A percentile compares a stretch with the other conserved stretches of the same genome.
Conservation (phyloP, 2,888 invertebrate species). For the Oscheius sp. region DNA sequence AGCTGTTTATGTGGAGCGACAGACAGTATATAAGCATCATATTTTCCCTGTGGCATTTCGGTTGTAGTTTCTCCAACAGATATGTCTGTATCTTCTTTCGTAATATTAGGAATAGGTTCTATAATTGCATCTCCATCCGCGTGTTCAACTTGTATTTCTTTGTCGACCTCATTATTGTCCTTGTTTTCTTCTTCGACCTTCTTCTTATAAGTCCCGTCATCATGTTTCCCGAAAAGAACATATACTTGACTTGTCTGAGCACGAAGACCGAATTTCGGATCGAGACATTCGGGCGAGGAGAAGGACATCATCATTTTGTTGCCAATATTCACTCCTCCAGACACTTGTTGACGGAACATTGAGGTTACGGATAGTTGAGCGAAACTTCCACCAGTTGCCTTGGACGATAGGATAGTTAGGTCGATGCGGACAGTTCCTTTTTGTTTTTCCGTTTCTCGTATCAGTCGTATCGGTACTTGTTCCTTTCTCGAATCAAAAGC, state of each 20-base stretch:
- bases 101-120: neutral
- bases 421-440: neutral
- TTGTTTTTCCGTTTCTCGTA: neutral
- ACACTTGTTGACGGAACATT: neutral
- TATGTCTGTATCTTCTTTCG: neutral
- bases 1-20: neutral
- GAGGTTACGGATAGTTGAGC: neutral
- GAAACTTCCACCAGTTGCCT: neutral
- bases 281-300: neutral
- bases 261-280: neutral
- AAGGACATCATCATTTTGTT: neutral
- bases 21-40: neutral
- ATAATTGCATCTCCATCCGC: neutral
- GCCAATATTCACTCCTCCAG: neutral
- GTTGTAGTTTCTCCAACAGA: neutral
- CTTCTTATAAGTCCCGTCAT: neutral
- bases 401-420: neutral
- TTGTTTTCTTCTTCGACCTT: neutral
- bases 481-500: conserved; percentile 3
- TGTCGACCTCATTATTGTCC: neutral
- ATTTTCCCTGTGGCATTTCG: too few relatives aligned
- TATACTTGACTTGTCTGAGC: neutral
- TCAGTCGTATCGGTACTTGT: neutral
- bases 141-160: neutral
- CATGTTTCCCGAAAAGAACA: neutral